Evolutionary conservation across 2,113 vertebrate genomes (phyloP), one percentile per base, ranked within the genome.

Genomic region (Vulpes ferrilata): DNA sequence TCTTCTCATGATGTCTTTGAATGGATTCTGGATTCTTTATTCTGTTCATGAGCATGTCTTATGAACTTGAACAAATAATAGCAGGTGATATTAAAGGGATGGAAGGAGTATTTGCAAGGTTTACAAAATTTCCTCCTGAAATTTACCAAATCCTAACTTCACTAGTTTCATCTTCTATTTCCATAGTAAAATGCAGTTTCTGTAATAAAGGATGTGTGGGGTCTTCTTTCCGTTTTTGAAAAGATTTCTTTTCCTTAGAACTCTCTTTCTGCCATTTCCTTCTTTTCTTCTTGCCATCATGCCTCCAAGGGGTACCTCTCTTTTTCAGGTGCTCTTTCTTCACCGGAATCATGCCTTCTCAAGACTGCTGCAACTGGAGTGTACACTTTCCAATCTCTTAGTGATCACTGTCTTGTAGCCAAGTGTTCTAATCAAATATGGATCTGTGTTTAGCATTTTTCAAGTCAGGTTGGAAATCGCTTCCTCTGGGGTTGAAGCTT

Each of bases 111-210:
- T 65, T 84, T 83, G 19, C 55, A 80, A 84, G 23, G 38, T 64
- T 92, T 89, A 84, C 35, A 59, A 16, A 48, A 69, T 81, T 91
- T 85, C 71, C 25, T 78, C 30, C 30, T 82, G 22, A 53, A 93
- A 79, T n/a, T 43, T 51, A 86, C 12, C 74, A 89, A 86, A 85
- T 85, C 64, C 19, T 97, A 80, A 95, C 79, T 85, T 93, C 87
- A 85, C 1, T 43, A 81, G 64, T 78, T 91, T 92, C 60, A 87
- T 88, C 78, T 97, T 96, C 90, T 95, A 78, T 71, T 95, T 85
- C 43, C 55, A 93, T 23, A 62, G 35, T 57, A 71, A 95, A 93
- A 32, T 81, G 43, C 23, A 95, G 5, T 67, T 84, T 91, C 67
- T 48, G 59, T 84, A 67, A 60, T 76, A 74, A 79, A 69, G 71